Conservation (phyloP, 2,797 vertebrate species). For the Vireo griseus region DNA sequence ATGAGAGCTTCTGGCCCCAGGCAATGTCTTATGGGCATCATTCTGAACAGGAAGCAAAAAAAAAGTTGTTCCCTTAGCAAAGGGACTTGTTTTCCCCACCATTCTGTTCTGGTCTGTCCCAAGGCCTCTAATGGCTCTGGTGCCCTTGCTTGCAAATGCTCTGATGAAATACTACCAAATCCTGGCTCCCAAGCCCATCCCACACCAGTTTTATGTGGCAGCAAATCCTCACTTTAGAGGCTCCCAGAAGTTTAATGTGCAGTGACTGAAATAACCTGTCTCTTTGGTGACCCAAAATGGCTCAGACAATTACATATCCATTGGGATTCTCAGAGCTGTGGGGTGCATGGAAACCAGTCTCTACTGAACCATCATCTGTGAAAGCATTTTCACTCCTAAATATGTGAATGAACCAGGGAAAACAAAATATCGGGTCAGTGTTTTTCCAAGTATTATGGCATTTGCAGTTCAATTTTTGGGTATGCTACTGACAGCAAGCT, state of each 20-base stretch:
- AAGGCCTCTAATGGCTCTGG: not conserved
- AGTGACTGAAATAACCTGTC: constrained; percentile 17
- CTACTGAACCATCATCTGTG: not conserved
- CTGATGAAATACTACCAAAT: not conserved
- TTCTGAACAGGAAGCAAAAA: not conserved
- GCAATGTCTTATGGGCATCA: not conserved
- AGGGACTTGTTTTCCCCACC: not conserved
- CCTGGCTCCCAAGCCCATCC: not conserved
- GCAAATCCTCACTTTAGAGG: not conserved
- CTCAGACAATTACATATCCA: not conserved
- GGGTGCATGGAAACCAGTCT: not conserved
- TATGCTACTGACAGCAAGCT: not conserved
- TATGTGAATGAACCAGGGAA: not conserved
- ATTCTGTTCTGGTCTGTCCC: accelerated
- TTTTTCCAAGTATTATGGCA: not conserved
- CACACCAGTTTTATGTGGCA: not conserved
- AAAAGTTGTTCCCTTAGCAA: not conserved
- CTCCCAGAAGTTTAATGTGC: not conserved
- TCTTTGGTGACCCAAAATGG: not conserved
- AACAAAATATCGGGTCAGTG: not conserved
- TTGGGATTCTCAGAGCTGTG: not conserved
- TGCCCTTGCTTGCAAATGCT: not conserved
- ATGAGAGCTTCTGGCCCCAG: not conserved
- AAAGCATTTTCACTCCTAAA: constrained; percentile 3
- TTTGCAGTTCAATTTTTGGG: not conserved